Percentiles rank a stretch among this genome's conserved stretches.
Evolutionary conservation across 1,140 invertebrate species (phyloP).

Genomic region (Drosophila simulans): DNA sequence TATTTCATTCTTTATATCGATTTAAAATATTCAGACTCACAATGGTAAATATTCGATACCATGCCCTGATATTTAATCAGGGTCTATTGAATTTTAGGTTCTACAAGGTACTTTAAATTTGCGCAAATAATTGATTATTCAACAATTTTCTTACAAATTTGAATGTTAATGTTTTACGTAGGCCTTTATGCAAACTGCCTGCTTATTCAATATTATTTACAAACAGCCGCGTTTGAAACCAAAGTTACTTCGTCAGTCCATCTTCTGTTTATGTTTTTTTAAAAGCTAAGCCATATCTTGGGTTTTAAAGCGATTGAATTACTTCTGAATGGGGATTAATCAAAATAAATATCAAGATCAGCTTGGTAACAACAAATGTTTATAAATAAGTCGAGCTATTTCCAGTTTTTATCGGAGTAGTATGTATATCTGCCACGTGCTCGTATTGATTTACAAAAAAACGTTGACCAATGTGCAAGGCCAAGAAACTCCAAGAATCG

Average conservation of each 20-base stretch:
- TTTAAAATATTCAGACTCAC: not conserved
- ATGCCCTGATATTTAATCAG: not conserved
- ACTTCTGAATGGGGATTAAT: not conserved
- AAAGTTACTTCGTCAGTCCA: too few species aligned
- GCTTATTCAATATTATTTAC: not conserved
- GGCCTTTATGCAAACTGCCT: not conserved
- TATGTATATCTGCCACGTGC: constrained; percentile 27
- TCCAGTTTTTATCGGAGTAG: not conserved
- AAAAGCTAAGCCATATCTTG: not conserved
- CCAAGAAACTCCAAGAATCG: constrained; percentile 42
- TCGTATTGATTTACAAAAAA: not conserved
- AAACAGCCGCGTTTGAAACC: not conserved
- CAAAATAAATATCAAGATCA: not conserved
- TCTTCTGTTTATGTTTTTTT: too few species aligned
- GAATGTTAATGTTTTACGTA: not conserved
- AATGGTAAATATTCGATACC: not conserved
- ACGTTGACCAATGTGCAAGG: constrained; percentile 19
- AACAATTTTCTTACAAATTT: not conserved
- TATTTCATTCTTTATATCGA: not conserved
- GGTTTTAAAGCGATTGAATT: not conserved
- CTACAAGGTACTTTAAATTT: not conserved
- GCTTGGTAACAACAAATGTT: not conserved
- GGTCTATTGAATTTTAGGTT: not conserved
- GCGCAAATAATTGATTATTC: not conserved
- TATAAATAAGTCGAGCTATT: not conserved